Base-by-base conservation (phyloP, 2,113 vertebrate species). In the Phaetusa simplex region DNA sequence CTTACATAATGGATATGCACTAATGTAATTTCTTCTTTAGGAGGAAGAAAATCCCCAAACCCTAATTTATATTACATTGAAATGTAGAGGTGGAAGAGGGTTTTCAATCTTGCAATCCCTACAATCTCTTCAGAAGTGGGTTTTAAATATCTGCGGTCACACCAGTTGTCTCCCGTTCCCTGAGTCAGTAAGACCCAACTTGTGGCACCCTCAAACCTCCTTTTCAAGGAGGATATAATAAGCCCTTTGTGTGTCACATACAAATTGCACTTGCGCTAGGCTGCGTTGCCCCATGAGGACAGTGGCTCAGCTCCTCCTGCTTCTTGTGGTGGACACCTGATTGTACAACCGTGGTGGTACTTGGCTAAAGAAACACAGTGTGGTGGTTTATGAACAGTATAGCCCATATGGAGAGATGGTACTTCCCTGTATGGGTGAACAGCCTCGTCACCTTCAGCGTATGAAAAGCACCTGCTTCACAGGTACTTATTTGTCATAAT, bases 331-430 rank as follows among this genome's bases (percentile, higher is more conserved):
- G 69, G 47, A 12, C 20, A 34, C 8, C 27, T 73, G 30, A 12
- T 56, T 0, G 0, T 66, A 34, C 17, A 18, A 4, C 3, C 3
- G 6, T 43, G 27, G 9, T 38, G 47, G 12, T 10, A 38, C 13
- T 62, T 40, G 45, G 19, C 40, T 80, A 43, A 80, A 76, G 40
- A 47, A 65, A 34, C 4, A 52, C 32, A 10, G 4, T 52, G 4
- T 52, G 8, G 30, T 56, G 4, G 14, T 81, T 84, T 61, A 36
- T 71, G 32, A 47, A 19, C 20, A 53, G 12, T 38, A 43, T 36
- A 72, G 40, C 5, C 19, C 40, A 16, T 80, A 24, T 15, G 36
- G 45, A 79, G 30, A 34, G 19, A 19, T 76, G 22, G 21, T 36
- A 14, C 34, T 93, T 72, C 30, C 15, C 58, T 91, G 24, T 80